phyloP scores from a whole-genome alignment of 2,113 vertebrate species.

The Ptyas mucosa region DNA sequence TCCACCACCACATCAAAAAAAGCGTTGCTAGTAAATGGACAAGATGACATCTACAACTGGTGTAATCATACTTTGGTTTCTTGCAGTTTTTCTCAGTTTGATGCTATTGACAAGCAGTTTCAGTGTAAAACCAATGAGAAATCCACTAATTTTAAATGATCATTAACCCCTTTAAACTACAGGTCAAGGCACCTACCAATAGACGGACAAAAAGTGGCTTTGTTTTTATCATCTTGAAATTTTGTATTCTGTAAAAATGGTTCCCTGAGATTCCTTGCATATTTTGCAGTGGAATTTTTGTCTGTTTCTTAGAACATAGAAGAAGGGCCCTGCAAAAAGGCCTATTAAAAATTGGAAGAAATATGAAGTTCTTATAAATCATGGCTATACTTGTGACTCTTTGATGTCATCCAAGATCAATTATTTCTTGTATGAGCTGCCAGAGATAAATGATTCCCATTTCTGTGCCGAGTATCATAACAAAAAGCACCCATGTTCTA shows the following conservation, averaged over 20 bases:
- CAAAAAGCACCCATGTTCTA: neutral
- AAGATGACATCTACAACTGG: neutral
- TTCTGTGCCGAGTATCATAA: neutral
- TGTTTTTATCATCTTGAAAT: neutral
- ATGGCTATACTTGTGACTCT: neutral
- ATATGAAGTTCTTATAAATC: neutral
- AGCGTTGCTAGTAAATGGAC: constrained; percentile 6
- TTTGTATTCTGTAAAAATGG: neutral
- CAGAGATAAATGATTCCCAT: neutral
- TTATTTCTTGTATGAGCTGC: neutral
- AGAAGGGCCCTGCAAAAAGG: neutral
- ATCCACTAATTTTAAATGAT: neutral
- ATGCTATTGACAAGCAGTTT: neutral
- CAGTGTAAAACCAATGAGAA: neutral
- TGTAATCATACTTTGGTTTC: neutral
- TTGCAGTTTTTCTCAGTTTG: neutral
- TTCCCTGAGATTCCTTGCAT: neutral
- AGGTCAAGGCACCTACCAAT: neutral
- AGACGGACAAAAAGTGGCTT: neutral
- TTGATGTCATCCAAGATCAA: neutral
- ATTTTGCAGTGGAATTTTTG: neutral
- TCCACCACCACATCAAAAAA: constrained; percentile 46
- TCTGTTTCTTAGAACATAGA: neutral
- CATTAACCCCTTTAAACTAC: constrained; percentile 29
- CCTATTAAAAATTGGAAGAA: neutral